Evolutionary conservation across 2,113 vertebrate species (phyloP).

Genomic region (Thermophis baileyi): DNA sequence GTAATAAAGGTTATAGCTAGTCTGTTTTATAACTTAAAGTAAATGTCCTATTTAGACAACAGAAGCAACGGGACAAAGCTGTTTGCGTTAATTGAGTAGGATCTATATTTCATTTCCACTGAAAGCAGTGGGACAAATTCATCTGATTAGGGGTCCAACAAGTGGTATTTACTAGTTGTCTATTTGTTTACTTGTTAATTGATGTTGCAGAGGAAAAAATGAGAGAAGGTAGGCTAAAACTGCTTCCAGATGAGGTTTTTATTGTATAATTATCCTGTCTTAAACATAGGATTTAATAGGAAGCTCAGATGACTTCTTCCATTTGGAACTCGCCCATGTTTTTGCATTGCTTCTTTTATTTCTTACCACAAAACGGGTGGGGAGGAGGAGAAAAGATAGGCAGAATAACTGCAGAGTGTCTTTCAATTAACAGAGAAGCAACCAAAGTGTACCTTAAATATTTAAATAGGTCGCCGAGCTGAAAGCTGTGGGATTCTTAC

Average conservation of each 20-base stretch:
- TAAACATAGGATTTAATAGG: not conserved
- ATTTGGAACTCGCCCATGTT: not conserved
- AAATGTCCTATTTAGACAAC: not conserved
- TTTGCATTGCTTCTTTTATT: not conserved
- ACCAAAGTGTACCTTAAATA: not conserved
- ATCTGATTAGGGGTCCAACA: not conserved
- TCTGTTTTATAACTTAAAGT: not conserved
- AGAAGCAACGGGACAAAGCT: not conserved
- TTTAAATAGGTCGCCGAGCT: not conserved
- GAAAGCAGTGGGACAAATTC: not conserved
- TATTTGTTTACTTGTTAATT: not conserved
- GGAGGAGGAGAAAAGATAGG: not conserved
- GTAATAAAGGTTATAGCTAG: not conserved
- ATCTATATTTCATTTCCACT: not conserved
- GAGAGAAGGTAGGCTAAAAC: rapidly evolving
- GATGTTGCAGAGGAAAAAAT: not conserved
- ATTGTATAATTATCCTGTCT: not conserved
- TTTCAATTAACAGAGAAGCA: rapidly evolving
- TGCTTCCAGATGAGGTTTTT: not conserved
- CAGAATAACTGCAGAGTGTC: not conserved
- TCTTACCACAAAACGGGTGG: not conserved
- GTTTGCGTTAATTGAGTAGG: rapidly evolving
- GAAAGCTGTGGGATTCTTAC: rapidly evolving
- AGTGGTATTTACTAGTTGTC: not conserved
- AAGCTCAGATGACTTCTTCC: not conserved